Evolutionary conservation across 2,888 invertebrate genomes (phyloP).

Genomic region (Alsophila aescularia): DNA sequence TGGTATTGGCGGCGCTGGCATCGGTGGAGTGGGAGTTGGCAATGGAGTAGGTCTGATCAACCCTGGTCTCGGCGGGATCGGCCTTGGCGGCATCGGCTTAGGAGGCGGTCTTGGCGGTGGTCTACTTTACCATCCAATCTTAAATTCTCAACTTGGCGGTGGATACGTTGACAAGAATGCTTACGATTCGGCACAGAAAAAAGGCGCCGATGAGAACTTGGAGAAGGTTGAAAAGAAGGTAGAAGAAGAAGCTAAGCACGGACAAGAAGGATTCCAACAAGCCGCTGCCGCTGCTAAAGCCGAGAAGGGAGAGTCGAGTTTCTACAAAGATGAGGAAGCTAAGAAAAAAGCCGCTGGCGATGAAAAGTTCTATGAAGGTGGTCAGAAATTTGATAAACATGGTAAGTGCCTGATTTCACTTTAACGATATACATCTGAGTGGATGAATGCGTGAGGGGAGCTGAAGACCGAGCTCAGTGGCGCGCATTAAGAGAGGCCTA

Average conservation of each 20-base stretch:
- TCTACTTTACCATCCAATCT: conserved; percentile 69
- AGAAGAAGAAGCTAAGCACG: conserved; percentile 83
- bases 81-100: conserved; percentile 58
- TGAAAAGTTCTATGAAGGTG: conserved; percentile 85
- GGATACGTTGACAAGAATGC: conserved; percentile 83
- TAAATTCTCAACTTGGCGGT: conserved; percentile 71
- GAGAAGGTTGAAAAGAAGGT: conserved; percentile 83
- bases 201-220: conserved; percentile 80
- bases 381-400: conserved; percentile 82
- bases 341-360: conserved; percentile 85
- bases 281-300: conserved; percentile 83
- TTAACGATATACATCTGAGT: no score
- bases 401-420: conserved; percentile 65
- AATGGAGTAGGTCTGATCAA: conserved; percentile 51
- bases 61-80: conserved; percentile 54
- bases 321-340: conserved; percentile 82
- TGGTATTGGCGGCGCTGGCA: conserved; percentile 58
- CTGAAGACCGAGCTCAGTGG: no score
- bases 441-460: no score
- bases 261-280: conserved; percentile 83
- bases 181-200: conserved; percentile 84
- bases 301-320: conserved; percentile 80
- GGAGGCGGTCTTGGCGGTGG: conserved; percentile 61
- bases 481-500: no score
- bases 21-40: conserved; percentile 62